These are phyloP conservation scores for Strix uralensis DNA, from an alignment of 2,113 vertebrate genomes.

Conservation along the genomic window DNA sequence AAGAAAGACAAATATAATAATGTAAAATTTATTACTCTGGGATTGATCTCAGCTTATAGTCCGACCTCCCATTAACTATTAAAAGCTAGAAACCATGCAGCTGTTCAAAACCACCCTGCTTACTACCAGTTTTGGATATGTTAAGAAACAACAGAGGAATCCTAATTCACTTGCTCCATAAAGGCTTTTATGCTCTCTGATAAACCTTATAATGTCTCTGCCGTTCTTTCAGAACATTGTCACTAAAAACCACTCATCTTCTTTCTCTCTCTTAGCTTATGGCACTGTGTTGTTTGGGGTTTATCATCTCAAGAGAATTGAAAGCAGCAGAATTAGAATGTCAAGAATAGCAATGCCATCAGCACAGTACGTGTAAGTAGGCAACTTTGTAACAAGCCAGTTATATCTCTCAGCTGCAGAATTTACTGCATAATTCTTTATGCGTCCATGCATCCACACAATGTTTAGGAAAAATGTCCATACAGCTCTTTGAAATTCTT, in stretches of 20 bases:
- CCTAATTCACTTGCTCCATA: not conserved
- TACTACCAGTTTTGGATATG: not conserved
- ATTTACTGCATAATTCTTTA: slow-evolving; percentile 14
- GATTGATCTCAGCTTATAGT: slow-evolving; percentile 32
- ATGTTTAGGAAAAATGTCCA: slow-evolving; percentile 21
- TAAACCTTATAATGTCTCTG: not conserved
- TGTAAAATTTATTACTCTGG: slow-evolving; percentile 51
- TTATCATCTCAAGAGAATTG: not conserved
- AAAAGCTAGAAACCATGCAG: not conserved
- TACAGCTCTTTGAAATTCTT: slow-evolving; percentile 10
- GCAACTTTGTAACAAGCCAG: not conserved
- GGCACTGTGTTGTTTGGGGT: not conserved
- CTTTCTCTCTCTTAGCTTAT: not conserved
- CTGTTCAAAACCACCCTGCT: not conserved
- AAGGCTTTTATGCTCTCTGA: slow-evolving; percentile 4
- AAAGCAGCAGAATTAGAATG: not conserved
- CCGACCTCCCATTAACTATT: slow-evolving; percentile 36
- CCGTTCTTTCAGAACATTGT: not conserved
- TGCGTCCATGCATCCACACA: not conserved
- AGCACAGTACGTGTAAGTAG: not conserved
- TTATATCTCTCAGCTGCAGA: not conserved
- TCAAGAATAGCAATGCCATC: not conserved
- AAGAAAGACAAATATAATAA: slow-evolving; percentile 67
- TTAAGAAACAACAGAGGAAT: slow-evolving; percentile 15
- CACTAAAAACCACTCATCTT: not conserved